These are phyloP conservation scores for Mus spicilegus DNA, from an alignment of 2,113 vertebrate genomes.

Conservation along the genomic window DNA sequence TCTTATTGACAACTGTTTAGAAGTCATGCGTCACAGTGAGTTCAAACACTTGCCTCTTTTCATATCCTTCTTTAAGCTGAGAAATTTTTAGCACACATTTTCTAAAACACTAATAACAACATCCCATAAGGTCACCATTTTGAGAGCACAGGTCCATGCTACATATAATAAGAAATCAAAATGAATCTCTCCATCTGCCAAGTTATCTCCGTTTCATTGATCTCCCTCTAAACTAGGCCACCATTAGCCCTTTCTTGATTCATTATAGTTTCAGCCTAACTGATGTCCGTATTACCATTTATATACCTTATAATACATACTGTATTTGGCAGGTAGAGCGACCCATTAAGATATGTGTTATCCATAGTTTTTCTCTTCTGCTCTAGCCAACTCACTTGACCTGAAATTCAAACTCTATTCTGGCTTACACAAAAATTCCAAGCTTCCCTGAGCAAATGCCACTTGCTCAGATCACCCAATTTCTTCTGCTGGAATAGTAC, in stretches of 20 bases:
- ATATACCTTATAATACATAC: not conserved
- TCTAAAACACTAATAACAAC: not conserved
- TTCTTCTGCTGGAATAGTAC: not conserved
- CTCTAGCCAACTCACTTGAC: not conserved
- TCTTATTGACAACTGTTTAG: not conserved
- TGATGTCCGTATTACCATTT: not conserved
- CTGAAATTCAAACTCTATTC: not conserved
- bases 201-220: not conserved
- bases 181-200: not conserved
- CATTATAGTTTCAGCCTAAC: not conserved
- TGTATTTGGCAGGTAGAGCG: not conserved
- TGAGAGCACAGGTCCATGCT: not conserved
- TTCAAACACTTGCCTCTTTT: not conserved
- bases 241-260: not conserved
- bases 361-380: not conserved
- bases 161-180: not conserved
- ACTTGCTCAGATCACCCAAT: not conserved
- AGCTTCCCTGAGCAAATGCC: not conserved
- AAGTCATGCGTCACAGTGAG: not conserved
- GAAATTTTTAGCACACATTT: not conserved
- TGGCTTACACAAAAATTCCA: not conserved
- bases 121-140: not conserved
- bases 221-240: not conserved
- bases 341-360: not conserved
- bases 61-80: conserved; percentile 11